Conservation (phyloP, 2,113 vertebrate genomes). For the Chinchilla lanigera region DNA sequence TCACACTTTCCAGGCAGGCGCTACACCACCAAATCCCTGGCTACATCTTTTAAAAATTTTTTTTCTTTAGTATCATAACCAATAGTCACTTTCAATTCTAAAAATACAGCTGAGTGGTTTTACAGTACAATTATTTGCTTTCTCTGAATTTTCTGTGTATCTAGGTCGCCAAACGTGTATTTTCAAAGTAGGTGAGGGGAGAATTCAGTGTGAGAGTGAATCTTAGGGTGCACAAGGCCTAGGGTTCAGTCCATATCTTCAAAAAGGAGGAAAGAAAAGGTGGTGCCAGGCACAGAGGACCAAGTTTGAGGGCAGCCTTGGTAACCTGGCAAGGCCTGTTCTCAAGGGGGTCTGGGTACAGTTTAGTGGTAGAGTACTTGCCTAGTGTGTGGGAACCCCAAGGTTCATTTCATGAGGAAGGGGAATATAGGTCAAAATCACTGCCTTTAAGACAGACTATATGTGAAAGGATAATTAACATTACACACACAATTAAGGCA, state of each 20-base stretch:
- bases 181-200: neutral
- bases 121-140: neutral
- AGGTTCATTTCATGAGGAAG: neutral
- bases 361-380: neutral
- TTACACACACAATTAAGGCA: conserved; percentile 15
- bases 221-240: neutral
- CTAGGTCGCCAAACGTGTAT: neutral
- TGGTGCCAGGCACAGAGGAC: neutral
- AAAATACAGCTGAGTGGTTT: neutral
- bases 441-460: conserved; percentile 2
- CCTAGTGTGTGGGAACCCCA: neutral
- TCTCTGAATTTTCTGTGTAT: conserved; percentile 30
- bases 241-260: neutral
- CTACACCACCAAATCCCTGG: too few species aligned
- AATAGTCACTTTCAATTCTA: conserved; percentile 28
- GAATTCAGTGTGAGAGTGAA: neutral
- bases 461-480: conserved; percentile 25
- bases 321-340: neutral
- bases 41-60: too few species aligned
- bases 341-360: neutral
- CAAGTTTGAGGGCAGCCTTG: neutral
- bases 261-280: neutral
- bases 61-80: conserved; percentile 11
- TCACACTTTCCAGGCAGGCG: neutral
- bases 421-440: conserved; percentile 12